Evolutionary conservation across 2,113 vertebrate species (phyloP), one percentile per base, ranked within the genome.

Genomic region (Dunckerocampus dactyliophorus): DNA sequence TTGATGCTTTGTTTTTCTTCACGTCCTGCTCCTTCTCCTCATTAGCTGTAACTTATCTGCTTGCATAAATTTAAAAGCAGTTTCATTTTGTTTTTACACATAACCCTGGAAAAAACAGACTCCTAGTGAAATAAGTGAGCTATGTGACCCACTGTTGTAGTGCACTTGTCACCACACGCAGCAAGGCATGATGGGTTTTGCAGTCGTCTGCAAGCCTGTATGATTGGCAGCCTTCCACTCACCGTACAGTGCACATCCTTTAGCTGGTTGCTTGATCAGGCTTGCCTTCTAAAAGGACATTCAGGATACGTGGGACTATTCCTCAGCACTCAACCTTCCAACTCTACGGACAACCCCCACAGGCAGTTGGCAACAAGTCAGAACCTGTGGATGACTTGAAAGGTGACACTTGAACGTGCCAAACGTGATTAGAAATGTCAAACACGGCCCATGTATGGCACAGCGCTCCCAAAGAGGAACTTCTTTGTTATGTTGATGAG

Each of bases 181-280:
- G 63, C 72, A 69, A 83, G 81, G 82, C 85, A 83, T 85, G 85
- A 86, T 85, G 81, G 86, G 86, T 76, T 48, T 67, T 84, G 80
- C 61, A 77, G 82, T 74, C 80, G 74, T 76, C 68, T 42, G 12
- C 1, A 8, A 76, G 69, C 82, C 82, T 86, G 82, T 76, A 88
- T 87, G 83, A 87, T 84, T 84, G 74, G 68, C 63, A 63, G 78
- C 76, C 78, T 80, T 85, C 67, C 45, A 53, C 67, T 60, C 51
- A 31, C 10, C 58, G 47, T 57, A 47, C 28, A 39, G 7, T 15
- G 80, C 75, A 81, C 79, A 77, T 83, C 76, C 54, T 64, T 64
- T 69, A 45, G 48, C 64, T 9, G 6, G 75, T 71, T 71, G 59
- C 63, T 62, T 50, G 63, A 42, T 57, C 63, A 70, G 63, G 48